Conservation (phyloP, 2,797 vertebrate species). For the Gobio occitaniae region DNA sequence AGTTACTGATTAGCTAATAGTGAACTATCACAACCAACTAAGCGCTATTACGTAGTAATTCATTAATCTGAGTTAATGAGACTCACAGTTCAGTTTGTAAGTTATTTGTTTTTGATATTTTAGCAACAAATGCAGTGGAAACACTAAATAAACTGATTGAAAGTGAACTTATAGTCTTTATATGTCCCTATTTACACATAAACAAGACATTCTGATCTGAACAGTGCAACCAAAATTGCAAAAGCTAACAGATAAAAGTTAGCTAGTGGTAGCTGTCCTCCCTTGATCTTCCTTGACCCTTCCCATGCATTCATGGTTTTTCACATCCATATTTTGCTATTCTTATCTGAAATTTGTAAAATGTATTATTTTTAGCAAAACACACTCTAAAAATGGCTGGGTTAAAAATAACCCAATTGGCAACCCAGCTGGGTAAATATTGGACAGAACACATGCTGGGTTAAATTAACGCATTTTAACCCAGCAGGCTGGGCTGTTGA, state of each 20-base stretch:
- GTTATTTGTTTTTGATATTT: too few relatives aligned
- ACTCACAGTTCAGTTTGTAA: not conserved
- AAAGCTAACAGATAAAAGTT: constrained; percentile 21
- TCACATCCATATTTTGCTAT: not conserved
- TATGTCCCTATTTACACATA: not conserved
- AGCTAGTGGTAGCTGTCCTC: not conserved
- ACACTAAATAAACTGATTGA: not conserved
- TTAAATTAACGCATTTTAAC: too few relatives aligned
- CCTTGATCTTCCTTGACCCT: constrained; percentile 11
- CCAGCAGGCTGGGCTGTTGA: too few relatives aligned
- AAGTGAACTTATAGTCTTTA: not conserved
- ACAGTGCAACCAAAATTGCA: constrained; percentile 6
- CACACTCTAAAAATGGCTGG: too few relatives aligned
- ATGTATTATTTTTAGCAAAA: not conserved
- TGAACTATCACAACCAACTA: too few relatives aligned
- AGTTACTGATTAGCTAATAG: too few relatives aligned
- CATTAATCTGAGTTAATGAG: too few relatives aligned
- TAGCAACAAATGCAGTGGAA: not conserved
- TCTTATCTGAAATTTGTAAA: not conserved
- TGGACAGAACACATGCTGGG: too few relatives aligned
- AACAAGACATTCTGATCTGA: not conserved
- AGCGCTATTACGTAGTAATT: too few relatives aligned
- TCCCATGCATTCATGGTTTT: not conserved
- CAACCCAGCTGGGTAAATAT: too few relatives aligned
- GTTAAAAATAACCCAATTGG: too few relatives aligned